These are phyloP conservation scores for Drosophila tanythrix DNA, from an alignment of 2,888 invertebrate species.

Conservation along the genomic window DNA sequence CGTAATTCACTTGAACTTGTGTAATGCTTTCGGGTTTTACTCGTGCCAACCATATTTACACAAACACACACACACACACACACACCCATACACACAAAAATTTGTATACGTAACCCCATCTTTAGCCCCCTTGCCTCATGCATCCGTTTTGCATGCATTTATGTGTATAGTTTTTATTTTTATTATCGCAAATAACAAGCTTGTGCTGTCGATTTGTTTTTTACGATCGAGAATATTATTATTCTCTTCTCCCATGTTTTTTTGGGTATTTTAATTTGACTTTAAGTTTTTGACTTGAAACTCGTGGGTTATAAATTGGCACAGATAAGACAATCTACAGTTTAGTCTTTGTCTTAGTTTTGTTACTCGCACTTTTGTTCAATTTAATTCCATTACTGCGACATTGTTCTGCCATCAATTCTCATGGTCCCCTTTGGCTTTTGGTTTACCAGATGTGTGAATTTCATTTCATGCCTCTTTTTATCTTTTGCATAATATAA, in stretches of 20 bases:
- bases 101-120: background rate
- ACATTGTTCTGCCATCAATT: conserved; percentile 40
- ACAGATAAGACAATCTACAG: conserved; percentile 32
- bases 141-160: conserved; percentile 57
- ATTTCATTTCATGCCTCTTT: background rate
- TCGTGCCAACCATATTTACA: conserved; percentile 31
- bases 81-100: conserved; percentile 10
- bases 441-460: background rate
- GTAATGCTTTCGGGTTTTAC: conserved; percentile 60
- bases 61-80: conserved; percentile 13
- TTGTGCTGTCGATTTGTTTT: conserved; percentile 70
- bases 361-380: background rate
- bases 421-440: background rate
- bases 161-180: conserved; percentile 58
- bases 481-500: background rate
- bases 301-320: conserved; percentile 50
- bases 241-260: background rate
- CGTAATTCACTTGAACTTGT: conserved; percentile 76
- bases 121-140: conserved; percentile 17
- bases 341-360: background rate
- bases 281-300: conserved; percentile 48
- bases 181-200: conserved; percentile 70
- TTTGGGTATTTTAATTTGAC: conserved; percentile 37
- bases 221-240: conserved; percentile 48
- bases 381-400: background rate